A percentile compares a stretch with the other conserved stretches of the same genome.
Evolutionary conservation across 2,888 invertebrate species (phyloP).

Genomic region (Agrotis ipsilon): DNA sequence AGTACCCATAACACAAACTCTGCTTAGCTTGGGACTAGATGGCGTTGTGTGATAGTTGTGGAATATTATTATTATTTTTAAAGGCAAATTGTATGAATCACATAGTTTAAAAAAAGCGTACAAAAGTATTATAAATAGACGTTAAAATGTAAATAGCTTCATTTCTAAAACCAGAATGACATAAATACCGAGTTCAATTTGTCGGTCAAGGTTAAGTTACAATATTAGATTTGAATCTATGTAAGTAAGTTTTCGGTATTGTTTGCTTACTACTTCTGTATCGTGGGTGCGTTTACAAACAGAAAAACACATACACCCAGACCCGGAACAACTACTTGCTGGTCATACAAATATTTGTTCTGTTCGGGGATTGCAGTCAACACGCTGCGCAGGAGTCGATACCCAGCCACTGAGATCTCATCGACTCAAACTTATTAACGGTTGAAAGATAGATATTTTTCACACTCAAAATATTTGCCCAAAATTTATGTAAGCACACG

Average conservation of each 20-base stretch:
- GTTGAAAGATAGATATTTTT: constrained; percentile 7
- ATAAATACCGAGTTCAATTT: constrained; percentile 6
- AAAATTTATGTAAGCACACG: neutral
- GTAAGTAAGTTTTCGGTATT: neutral
- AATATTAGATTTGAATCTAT: constrained; percentile 2
- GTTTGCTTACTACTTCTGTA: too few species aligned
- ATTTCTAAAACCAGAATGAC: constrained; percentile 7
- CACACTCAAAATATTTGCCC: neutral
- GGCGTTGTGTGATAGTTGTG: too few species aligned
- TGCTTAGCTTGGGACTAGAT: too few species aligned
- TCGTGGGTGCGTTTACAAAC: too few species aligned
- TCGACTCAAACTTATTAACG: neutral
- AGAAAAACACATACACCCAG: too few species aligned
- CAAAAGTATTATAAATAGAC: neutral
- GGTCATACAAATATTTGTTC: too few species aligned
- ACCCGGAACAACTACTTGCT: too few species aligned
- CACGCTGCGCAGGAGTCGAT: too few species aligned
- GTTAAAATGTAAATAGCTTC: constrained; percentile 4
- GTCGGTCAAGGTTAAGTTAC: constrained; percentile 1
- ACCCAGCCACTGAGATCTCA: too few species aligned
- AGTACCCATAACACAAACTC: too few species aligned
- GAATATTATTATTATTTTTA: too few species aligned
- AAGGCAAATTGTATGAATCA: neutral
- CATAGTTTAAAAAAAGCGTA: neutral
- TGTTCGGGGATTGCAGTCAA: too few species aligned